Conservation (phyloP, 2,113 vertebrate species). For the Craseonycteris thonglongyai region DNA sequence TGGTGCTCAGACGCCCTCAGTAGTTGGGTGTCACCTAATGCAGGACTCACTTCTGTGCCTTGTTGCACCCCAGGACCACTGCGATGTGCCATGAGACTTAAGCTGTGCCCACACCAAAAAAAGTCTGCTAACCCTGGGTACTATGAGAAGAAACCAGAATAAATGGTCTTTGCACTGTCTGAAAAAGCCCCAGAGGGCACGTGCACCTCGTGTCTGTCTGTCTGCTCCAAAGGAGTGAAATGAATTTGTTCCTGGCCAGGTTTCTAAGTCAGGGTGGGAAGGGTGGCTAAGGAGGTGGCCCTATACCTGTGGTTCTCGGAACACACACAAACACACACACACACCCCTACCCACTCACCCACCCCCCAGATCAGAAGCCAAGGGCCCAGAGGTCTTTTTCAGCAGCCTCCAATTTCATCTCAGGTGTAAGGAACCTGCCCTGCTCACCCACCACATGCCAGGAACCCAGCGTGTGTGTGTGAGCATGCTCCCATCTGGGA, state of each 20-base stretch:
- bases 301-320: neutral
- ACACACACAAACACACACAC: too few species aligned
- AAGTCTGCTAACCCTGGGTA: conserved; percentile 11
- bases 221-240: neutral
- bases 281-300: neutral
- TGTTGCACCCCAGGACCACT: conserved; percentile 28
- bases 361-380: rapidly evolving
- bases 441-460: neutral
- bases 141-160: conserved; percentile 34
- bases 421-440: rapidly evolving
- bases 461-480: rapidly evolving
- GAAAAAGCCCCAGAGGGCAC: conserved; percentile 12
- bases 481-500: rapidly evolving
- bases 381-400: too few species aligned
- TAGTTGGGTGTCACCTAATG: neutral
- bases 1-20: neutral
- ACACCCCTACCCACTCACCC: too few species aligned
- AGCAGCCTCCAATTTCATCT: neutral
- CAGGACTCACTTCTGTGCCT: conserved; percentile 76
- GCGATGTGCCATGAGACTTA: neutral
- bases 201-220: neutral
- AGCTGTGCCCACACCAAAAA: neutral
- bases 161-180: conserved; percentile 72
- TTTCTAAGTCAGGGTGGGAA: neutral
- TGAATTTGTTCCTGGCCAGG: neutral